Base-by-base conservation (phyloP, 2,888 invertebrate genomes). In the Dioctria rufipes region DNA sequence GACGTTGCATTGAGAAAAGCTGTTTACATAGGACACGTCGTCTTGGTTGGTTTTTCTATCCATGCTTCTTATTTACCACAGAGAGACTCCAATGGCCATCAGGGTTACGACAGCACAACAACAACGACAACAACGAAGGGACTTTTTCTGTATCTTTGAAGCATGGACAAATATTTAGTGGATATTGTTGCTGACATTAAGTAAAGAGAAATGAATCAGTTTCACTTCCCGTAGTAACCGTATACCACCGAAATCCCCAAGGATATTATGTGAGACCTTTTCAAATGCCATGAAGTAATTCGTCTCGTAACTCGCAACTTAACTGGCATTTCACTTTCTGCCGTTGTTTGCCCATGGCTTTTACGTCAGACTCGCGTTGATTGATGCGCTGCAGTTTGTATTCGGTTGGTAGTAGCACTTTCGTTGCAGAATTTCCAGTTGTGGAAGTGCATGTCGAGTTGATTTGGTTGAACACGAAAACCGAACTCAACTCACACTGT, bases 11-110 rank as follows among this genome's bases (percentile, higher is more conserved):
- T n/a, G 13, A 66, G 43, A 43, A 13, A 37, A 43, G 40, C 13
- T 66, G 42, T 46, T 66, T 66, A 37, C 63, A 63, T 40, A 63
- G 63, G 63, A 63, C 54, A 54, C 54, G 54, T 54, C 46, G 46
- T 46, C 54, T 25, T 25, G 25, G 25, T 25, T 25, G 25, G 25
- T 1, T 25, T 25, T 25, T 25, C 25, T 25, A 25, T 25, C 25
- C 25, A 25, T 25, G 25, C 25, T 25, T 25, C 25, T 25, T 25
- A 25, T 25, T 25, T 25, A 25, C 25, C 25, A 25, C 25, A 25
- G 25, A 25, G 25, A 2, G 25, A 25, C 25, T 25, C 25, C 25
- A 25, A 25, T 25, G 25, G 25, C 25, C 25, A 25, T 25, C 25
- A 25, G 25, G 25, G 25, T 25, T 25, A 25, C 25, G 2, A 2